Base-by-base conservation (phyloP, 2,797 vertebrate species). In the Margarornis squamiger region DNA sequence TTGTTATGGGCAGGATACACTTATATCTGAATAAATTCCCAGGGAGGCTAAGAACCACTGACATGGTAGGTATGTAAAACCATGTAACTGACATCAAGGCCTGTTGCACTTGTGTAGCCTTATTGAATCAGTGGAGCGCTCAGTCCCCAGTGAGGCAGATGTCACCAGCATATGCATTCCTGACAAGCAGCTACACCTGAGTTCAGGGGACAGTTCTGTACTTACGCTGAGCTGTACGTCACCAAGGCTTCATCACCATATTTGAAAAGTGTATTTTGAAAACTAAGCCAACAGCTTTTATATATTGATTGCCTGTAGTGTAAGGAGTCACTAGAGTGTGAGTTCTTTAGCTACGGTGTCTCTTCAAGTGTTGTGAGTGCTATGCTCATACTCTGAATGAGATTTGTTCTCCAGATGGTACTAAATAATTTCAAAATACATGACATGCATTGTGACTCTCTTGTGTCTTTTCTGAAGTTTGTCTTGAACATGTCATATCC, bases 21-120 rank as follows among this genome's bases (percentile, higher is more conserved):
- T 96, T 95, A 78, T 11, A 94, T 92, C 77, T 91, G 95, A 97
- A 96, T 97, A 95, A 95, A 97, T 96, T 97, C 96, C 97, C 97
- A 94, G 86, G 93, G 97, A 97, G 90, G 73, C 79, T 93, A 73
- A 95, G 96, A 97, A 94, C 93, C 95, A 92, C 95, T 97, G 96
- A 96, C 96, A 96, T 95, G 72, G 95, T 94, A 96, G 95, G 96
- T 97, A 95, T 97, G 97, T 97, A 97, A 98, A 97, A 95, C 95
- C 89, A 74, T 95, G 92, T 97, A 97, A 95, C 96, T 97, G 96
- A 98, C 96, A 96, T 95, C 92, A 96, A 97, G 96, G 95, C 94
- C 96, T 97, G 96, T 97, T 97, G 96, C 90, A 96, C 92, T 97
- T 97, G 93, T 97, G 95, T 97, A 97, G 95, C 96, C 97, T 98